phyloP scores from a whole-genome alignment of 2,888 invertebrate genomes.

The Rosalia funebris region DNA sequence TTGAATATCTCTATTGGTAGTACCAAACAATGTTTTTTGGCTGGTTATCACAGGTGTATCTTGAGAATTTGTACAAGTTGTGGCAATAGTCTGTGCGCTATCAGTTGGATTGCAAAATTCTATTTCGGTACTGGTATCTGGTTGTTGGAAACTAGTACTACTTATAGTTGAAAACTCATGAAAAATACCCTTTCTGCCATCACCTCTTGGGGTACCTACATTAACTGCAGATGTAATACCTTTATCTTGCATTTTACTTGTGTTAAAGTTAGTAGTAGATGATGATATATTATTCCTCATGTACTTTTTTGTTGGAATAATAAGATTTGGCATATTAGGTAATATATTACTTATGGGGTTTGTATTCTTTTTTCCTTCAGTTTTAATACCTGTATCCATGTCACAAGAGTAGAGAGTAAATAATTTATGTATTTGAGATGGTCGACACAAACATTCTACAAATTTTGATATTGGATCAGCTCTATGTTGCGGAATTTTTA shows the following conservation, averaged over 20 bases:
- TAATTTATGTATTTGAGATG: conserved; percentile 28
- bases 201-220: not conserved
- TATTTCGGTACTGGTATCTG: conserved; percentile 36
- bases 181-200: not conserved
- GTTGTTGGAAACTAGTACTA: conserved; percentile 41
- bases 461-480: conserved; percentile 39
- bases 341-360: conserved; percentile 44
- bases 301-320: conserved; percentile 48
- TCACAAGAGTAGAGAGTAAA: conserved; percentile 23
- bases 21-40: not conserved
- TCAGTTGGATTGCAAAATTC: conserved; percentile 36
- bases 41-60: not conserved
- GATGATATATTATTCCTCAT: not conserved
- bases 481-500: not conserved
- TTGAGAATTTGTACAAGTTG: conserved; percentile 2
- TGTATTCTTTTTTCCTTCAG: not conserved
- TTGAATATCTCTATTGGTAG: not conserved
- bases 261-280: conserved; percentile 1
- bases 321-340: conserved; percentile 60
- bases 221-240: not conserved
- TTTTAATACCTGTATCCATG: not conserved
- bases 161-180: conserved; percentile 43
- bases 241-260: conserved; percentile 3
- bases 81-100: conserved; percentile 30
- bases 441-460: conserved; percentile 30